Conservation (phyloP, 2,888 invertebrate genomes). For the Cryptophagus acutangulus region DNA sequence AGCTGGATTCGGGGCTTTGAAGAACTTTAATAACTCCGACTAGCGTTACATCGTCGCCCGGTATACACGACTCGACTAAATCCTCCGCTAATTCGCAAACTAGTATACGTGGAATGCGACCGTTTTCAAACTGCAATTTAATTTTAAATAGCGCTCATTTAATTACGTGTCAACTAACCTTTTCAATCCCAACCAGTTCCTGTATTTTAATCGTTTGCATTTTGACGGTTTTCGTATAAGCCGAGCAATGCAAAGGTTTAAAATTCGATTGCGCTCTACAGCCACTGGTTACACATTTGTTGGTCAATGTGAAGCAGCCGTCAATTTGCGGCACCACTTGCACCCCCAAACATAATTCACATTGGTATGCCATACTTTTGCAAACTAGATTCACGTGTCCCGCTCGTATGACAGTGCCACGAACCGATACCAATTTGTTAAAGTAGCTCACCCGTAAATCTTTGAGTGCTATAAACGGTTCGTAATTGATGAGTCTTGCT, state of each 20-base stretch:
- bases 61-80: constrained; percentile 75
- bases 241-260: constrained; percentile 59
- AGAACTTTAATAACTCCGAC: constrained; percentile 79
- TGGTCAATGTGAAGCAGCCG: constrained; percentile 58
- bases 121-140: constrained; percentile 57
- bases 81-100: constrained; percentile 83
- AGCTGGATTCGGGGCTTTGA: constrained; percentile 47
- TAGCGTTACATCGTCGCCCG: constrained; percentile 83
- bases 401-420: constrained; percentile 81
- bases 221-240: constrained; percentile 67
- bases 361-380: constrained; percentile 73
- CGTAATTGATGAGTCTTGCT: constrained; percentile 59
- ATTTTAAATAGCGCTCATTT: background rate
- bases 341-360: constrained; percentile 60
- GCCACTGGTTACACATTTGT: constrained; percentile 52
- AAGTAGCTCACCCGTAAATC: constrained; percentile 66
- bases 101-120: constrained; percentile 70
- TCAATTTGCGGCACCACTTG: constrained; percentile 64
- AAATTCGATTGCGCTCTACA: constrained; percentile 61
- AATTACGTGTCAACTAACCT: constrained; percentile 46
- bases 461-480: constrained; percentile 61
- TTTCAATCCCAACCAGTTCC: constrained; percentile 66
- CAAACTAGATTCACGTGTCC: constrained; percentile 69
- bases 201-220: constrained; percentile 80
- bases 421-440: constrained; percentile 68